A percentile compares a stretch with the other conserved stretches of the same genome.
Evolutionary conservation across 2,113 vertebrate species (phyloP).

Genomic region (Bostrychus sinensis): DNA sequence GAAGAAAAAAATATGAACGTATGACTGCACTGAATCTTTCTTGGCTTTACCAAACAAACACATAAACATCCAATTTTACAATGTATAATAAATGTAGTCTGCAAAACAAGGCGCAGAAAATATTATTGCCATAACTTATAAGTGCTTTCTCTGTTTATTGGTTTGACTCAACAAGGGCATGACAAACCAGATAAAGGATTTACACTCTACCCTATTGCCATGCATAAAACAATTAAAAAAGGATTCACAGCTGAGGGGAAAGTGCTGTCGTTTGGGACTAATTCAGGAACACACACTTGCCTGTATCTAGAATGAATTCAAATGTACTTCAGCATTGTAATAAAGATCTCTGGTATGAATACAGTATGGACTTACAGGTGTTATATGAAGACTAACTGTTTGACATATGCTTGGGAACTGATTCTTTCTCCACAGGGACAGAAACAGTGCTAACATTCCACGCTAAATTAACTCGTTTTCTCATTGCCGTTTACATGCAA

Average conservation of each 20-base stretch:
- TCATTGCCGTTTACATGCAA: slow-evolving; percentile 51
- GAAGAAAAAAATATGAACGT: too few species aligned
- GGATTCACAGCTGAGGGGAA: slow-evolving; percentile 48
- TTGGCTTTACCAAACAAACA: too few species aligned
- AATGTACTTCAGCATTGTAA: slow-evolving; percentile 38
- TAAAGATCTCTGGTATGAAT: slow-evolving; percentile 11
- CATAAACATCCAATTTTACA: too few species aligned
- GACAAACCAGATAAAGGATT: slow-evolving; percentile 23
- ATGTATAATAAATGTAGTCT: too few species aligned
- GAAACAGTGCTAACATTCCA: slow-evolving; percentile 21
- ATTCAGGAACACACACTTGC: slow-evolving; percentile 40
- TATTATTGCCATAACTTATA: not conserved
- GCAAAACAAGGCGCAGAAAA: too few species aligned
- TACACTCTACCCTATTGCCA: slow-evolving; percentile 30
- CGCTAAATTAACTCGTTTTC: slow-evolving; percentile 56
- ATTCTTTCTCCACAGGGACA: slow-evolving; percentile 37
- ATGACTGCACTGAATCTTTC: too few species aligned
- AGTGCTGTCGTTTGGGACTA: slow-evolving; percentile 22
- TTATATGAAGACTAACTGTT: slow-evolving; percentile 49
- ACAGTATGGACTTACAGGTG: slow-evolving; percentile 22
- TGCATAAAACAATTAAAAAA: slow-evolving; percentile 41
- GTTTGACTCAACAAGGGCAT: slow-evolving; percentile 25
- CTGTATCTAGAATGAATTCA: slow-evolving; percentile 57
- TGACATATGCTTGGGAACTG: slow-evolving; percentile 40
- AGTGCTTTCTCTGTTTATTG: slow-evolving; percentile 25